phyloP scores from a whole-genome alignment of 2,113 vertebrate species.

The Fukomys damarensis region DNA sequence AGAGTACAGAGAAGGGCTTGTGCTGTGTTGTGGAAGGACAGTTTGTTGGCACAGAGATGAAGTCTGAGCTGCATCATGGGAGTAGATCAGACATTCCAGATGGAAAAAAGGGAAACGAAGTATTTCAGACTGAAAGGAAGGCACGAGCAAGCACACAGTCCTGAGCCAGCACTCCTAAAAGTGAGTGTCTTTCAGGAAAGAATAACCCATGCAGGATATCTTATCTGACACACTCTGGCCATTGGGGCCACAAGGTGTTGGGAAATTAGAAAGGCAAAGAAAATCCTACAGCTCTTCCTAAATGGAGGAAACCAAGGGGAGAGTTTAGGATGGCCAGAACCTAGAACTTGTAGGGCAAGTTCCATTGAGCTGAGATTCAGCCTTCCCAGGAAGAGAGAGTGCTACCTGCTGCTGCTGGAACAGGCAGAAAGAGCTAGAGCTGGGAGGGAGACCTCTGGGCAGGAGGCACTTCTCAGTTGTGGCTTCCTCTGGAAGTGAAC shows the following conservation, averaged over 20 bases:
- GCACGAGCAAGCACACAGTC: background rate
- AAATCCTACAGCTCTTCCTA: background rate
- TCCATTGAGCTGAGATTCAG: accelerated
- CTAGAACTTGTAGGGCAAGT: background rate
- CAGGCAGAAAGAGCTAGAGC: accelerated
- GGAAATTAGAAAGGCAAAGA: background rate
- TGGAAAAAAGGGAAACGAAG: no score
- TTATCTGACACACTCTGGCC: background rate
- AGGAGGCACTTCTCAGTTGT: background rate
- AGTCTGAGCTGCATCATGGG: background rate
- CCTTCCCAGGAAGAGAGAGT: no score
- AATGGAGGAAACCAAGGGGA: background rate
- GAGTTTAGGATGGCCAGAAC: no score
- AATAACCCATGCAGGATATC: accelerated
- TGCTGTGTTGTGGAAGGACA: accelerated
- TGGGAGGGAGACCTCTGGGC: accelerated
- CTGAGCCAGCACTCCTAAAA: accelerated
- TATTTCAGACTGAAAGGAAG: background rate
- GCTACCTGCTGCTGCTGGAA: background rate
- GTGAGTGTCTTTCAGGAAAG: background rate
- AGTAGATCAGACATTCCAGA: background rate
- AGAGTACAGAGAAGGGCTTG: no score
- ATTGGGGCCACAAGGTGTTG: background rate
- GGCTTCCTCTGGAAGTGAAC: accelerated
- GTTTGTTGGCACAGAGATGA: background rate